Evolutionary conservation across 1,140 invertebrate species (phyloP), one percentile per base, ranked within the genome.

Genomic region (Drosophila repleta): DNA sequence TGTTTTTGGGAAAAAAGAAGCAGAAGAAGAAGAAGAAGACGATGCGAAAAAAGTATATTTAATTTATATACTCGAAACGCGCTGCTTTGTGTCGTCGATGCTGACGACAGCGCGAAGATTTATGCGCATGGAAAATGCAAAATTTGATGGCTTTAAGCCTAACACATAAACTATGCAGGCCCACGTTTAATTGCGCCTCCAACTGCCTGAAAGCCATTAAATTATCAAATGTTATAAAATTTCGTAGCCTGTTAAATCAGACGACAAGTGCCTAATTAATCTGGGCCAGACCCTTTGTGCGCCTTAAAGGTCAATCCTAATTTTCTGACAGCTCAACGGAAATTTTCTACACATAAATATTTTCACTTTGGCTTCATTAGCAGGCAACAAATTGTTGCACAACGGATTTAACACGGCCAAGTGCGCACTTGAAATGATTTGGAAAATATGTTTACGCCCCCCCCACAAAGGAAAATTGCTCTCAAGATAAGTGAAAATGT

Each of bases 351-450:
- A 6, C 7, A 4, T 4, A 6, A 6, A 55, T 32, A 17, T 10
- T 52, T 56, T 53, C 62, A 74, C 69, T 71, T 64, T 61, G 39
- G 46, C 82, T 87, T 85, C 77, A 87, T 87, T 85, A 87, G 78
- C 75, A 71, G 61, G 66, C 74, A 46, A 58, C 13, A 41, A 74
- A 52, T 58, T 55, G 24, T 52, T 35, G 24, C 29, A 41, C 52
- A n/a, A 32, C 10, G 61, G 48, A 32, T 53, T 79, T 73, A 58
- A 52, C 55, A 61, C 49, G 74, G 58, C 18, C 61, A 73, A 68
- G 64, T 66, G 64, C 55, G 61, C 65, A 68, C 68, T 74, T 51
- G 65, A 85, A 85, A 80, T 85, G 76, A 67, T 80, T 77, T 53
- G 76, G 80, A 79, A 84, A 83, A 67, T 53, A 57, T 60, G 57